A percentile compares a stretch with the other conserved stretches of the same genome.
These are phyloP conservation scores for Agrochola lota DNA, from an alignment of 2,888 invertebrate species.

Conservation along the genomic window DNA sequence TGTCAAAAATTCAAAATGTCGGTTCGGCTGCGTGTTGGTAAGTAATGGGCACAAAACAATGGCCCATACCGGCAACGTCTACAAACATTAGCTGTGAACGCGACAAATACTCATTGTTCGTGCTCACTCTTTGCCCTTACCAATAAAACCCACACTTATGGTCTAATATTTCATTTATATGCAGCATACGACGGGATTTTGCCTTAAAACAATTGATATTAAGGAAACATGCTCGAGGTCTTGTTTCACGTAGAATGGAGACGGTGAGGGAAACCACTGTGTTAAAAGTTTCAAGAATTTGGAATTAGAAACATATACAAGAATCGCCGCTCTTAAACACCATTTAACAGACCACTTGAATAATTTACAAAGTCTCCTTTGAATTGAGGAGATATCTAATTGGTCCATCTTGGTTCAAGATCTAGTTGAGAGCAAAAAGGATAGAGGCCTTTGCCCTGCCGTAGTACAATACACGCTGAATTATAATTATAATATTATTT, in stretches of 20 bases:
- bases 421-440: background rate
- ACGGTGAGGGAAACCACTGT: slow-evolving; percentile 25
- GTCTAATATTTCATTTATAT: slow-evolving; percentile 72
- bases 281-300: slow-evolving; percentile 14
- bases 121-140: slow-evolving; percentile 59
- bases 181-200: slow-evolving; percentile 51
- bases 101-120: slow-evolving; percentile 72
- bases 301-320: slow-evolving; percentile 2
- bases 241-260: slow-evolving; percentile 40
- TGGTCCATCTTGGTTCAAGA: background rate
- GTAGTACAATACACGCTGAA: background rate
- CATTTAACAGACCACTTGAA: background rate
- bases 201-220: slow-evolving; percentile 48
- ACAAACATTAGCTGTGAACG: slow-evolving; percentile 65
- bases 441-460: background rate
- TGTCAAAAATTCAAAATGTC: slow-evolving; percentile 51
- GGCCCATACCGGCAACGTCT: slow-evolving; percentile 58
- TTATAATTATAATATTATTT: background rate
- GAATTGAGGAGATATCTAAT: background rate
- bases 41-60: slow-evolving; percentile 67
- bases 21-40: slow-evolving; percentile 47
- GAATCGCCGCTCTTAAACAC: background rate
- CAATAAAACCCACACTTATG: slow-evolving; percentile 67
- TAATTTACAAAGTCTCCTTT: background rate
- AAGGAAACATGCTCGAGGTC: slow-evolving; percentile 42